Conservation (phyloP, 2,113 vertebrate genomes). For the Salvelinus sp. region DNA sequence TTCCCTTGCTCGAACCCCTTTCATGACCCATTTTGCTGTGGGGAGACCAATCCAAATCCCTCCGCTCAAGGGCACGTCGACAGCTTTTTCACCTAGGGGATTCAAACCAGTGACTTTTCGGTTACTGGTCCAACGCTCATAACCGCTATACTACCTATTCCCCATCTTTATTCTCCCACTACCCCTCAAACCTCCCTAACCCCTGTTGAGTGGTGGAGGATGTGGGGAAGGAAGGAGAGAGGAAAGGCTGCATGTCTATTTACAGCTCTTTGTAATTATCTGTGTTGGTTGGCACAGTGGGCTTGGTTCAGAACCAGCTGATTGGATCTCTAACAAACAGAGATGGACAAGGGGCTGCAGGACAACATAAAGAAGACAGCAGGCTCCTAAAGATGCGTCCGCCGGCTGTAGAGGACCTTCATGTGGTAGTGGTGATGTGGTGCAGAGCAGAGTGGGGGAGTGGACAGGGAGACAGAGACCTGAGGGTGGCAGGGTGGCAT, state of each 20-base stretch:
- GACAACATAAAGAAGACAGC: background rate
- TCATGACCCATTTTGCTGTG: too few species aligned
- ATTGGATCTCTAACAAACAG: too few species aligned
- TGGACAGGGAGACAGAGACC: background rate
- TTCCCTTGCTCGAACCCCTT: too few species aligned
- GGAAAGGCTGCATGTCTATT: constrained; percentile 55
- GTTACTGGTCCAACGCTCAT: background rate
- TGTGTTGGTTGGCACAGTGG: constrained; percentile 49
- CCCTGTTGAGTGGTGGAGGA: constrained; percentile 19
- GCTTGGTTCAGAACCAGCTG: constrained; percentile 18
- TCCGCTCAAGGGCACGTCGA: too few species aligned
- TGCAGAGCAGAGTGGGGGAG: too few species aligned
- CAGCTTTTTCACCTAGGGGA: too few species aligned
- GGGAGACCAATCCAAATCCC: too few species aligned
- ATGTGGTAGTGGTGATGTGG: background rate
- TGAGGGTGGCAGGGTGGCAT: background rate
- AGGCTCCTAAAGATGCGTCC: background rate
- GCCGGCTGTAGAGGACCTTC: background rate
- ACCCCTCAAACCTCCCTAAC: constrained; percentile 7
- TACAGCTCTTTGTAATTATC: constrained; percentile 58
- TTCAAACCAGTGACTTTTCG: constrained; percentile 5
- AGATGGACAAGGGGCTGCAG: background rate
- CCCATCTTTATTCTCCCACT: constrained; percentile 19
- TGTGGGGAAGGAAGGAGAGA: constrained; percentile 24
- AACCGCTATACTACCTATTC: background rate